Conservation (phyloP, 2,113 vertebrate species). For the Scomber colias region DNA sequence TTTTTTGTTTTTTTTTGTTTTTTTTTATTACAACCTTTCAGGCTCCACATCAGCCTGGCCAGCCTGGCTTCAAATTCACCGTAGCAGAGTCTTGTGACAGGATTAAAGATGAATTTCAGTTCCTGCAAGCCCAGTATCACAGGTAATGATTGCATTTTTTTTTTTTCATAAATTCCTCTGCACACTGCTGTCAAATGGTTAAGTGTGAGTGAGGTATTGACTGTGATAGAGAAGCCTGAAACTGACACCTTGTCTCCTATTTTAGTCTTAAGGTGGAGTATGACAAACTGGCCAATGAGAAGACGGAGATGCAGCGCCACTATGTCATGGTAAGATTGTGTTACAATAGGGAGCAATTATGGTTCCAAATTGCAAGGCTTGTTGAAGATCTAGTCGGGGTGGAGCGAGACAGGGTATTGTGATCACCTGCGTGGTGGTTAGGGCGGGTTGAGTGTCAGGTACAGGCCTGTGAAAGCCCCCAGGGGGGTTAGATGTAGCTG, state of each 20-base stretch:
- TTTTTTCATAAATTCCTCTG: slow-evolving; percentile 19
- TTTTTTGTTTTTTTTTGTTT: slow-evolving; percentile 31
- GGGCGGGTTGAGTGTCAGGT: slow-evolving; percentile 75
- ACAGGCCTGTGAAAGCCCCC: slow-evolving; percentile 73
- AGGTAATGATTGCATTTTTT: slow-evolving; percentile 84
- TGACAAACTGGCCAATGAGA: slow-evolving; percentile 97
- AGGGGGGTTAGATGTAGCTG: slow-evolving; percentile 59
- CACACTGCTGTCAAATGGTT: slow-evolving; percentile 49
- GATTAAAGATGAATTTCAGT: slow-evolving; percentile 98
- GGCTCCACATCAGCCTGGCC: slow-evolving; percentile 94
- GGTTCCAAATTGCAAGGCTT: slow-evolving; percentile 73
- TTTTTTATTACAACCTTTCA: slow-evolving; percentile 62
- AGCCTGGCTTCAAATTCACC: slow-evolving; percentile 97
- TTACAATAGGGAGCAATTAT: slow-evolving; percentile 75
- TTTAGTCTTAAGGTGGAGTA: slow-evolving; percentile 95
- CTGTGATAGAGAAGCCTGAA: slow-evolving; percentile 60
- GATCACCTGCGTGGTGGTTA: slow-evolving; percentile 76
- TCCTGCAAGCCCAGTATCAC: slow-evolving; percentile 96
- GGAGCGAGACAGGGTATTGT: slow-evolving; percentile 67
- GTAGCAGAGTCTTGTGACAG: slow-evolving; percentile 95
- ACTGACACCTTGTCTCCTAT: slow-evolving; percentile 79
- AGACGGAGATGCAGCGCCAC: slow-evolving; percentile 98
- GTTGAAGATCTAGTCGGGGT: slow-evolving; percentile 66
- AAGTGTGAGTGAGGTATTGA: slow-evolving; percentile 65
- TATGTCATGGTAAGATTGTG: slow-evolving; percentile 95